A percentile compares a stretch with the other conserved stretches of the same genome.
phyloP scores from a whole-genome alignment of 2,888 invertebrate species.

The Epinotia bilunana region DNA sequence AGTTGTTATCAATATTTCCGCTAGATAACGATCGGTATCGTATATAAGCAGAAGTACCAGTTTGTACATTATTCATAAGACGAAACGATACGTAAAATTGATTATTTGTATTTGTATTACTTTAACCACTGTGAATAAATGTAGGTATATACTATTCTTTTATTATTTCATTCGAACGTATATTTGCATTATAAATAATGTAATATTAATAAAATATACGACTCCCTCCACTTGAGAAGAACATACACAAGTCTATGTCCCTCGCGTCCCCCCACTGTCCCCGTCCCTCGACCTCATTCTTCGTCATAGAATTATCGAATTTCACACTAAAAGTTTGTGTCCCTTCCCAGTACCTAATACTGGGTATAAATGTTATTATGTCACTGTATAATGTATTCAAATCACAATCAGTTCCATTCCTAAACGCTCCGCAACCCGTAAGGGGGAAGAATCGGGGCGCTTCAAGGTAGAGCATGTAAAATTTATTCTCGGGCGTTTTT shows the following conservation, averaged over 20 bases:
- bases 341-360: constrained; percentile 3
- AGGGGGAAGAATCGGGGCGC: constrained; percentile 61
- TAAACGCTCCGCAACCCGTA: constrained; percentile 51
- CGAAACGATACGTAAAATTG: no score
- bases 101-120: no score
- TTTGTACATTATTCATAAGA: no score
- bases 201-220: constrained; percentile 26
- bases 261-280: constrained; percentile 32
- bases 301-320: constrained; percentile 18
- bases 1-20: no score
- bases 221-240: constrained; percentile 42
- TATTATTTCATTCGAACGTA: no score
- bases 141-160: no score
- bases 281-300: constrained; percentile 23
- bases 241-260: constrained; percentile 48
- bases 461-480: constrained; percentile 20
- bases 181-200: neutral
- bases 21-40: no score
- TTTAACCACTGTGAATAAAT: no score
- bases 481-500: constrained; percentile 3
- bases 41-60: no score
- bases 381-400: constrained; percentile 16
- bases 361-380: constrained; percentile 6
- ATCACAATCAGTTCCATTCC: constrained; percentile 10
- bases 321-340: constrained; percentile 9